Percentiles rank a stretch among this genome's conserved stretches.
Evolutionary conservation across 1,140 invertebrate species (phyloP).

Genomic region (Galendromus occidentalis): DNA sequence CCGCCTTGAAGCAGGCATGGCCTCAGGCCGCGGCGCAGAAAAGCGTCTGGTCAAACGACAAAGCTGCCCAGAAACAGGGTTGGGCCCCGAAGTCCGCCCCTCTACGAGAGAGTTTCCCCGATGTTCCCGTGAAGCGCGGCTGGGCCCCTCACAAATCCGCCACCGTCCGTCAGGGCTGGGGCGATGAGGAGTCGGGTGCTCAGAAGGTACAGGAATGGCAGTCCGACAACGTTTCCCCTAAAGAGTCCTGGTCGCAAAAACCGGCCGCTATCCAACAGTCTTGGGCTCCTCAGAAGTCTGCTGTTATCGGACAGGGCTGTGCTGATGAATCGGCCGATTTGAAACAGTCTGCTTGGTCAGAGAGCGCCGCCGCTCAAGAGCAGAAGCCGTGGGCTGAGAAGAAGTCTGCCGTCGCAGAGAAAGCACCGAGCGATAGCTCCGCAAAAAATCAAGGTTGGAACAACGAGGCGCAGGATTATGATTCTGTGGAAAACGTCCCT

Average conservation of each 20-base stretch:
- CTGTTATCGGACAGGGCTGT: not conserved
- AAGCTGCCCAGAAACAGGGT: not conserved
- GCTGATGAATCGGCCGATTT: not conserved
- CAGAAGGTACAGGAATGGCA: not conserved
- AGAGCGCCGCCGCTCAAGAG: not conserved
- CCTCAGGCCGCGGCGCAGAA: too few species aligned
- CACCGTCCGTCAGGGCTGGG: not conserved
- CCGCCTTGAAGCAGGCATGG: too few species aligned
- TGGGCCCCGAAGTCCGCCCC: not conserved
- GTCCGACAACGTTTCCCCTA: not conserved
- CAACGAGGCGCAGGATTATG: not conserved
- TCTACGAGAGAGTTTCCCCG: not conserved
- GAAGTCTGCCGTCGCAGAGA: not conserved
- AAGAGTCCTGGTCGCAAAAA: not conserved
- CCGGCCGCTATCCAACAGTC: not conserved
- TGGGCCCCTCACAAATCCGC: not conserved
- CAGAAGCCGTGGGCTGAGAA: not conserved
- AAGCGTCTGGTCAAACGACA: too few species aligned
- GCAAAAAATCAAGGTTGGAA: not conserved
- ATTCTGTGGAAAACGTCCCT: not conserved
- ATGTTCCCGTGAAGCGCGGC: not conserved
- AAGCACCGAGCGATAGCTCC: not conserved
- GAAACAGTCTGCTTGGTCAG: not conserved
- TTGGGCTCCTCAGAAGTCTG: not conserved
- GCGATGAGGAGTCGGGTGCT: not conserved